Percentiles rank a stretch among this genome's conserved stretches.
Evolutionary conservation across 2,888 invertebrate species (phyloP).

Genomic region (Amphimallon solstitiale): DNA sequence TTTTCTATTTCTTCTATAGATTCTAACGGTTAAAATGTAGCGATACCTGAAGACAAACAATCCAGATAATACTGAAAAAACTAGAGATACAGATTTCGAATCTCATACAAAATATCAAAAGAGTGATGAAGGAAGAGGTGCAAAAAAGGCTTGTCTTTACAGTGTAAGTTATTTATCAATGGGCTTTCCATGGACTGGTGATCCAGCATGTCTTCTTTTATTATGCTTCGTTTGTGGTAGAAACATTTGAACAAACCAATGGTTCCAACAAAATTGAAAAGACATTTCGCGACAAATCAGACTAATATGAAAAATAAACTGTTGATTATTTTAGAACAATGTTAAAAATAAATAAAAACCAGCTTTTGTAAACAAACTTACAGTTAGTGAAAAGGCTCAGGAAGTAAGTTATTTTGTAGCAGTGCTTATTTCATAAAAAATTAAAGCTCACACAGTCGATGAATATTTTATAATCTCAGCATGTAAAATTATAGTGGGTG

Average conservation of each 20-base stretch:
- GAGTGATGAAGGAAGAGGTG: neutral
- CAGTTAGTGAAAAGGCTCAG: conserved; percentile 8
- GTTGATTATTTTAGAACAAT: conserved; percentile 3
- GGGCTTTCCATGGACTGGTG: neutral
- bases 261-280: neutral
- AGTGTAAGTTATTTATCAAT: neutral
- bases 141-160: neutral
- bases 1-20: too few relatives aligned
- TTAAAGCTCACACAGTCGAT: conserved; percentile 5
- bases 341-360: neutral
- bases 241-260: neutral
- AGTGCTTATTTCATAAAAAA: too few relatives aligned
- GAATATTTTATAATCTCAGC: neutral
- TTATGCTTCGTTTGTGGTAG: conserved; percentile 1
- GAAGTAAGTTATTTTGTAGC: conserved; percentile 14
- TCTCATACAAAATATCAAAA: neutral
- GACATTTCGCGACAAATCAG: conserved; percentile 3
- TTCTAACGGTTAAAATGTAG: too few relatives aligned
- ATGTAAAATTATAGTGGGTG: conserved; percentile 11
- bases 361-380: conserved; percentile 10
- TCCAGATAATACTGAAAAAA: too few relatives aligned
- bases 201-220: neutral
- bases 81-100: neutral
- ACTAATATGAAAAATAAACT: too few relatives aligned
- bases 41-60: too few relatives aligned